Percentiles rank a stretch among this genome's conserved stretches.
Evolutionary conservation across 1,140 invertebrate genomes (phyloP).

Genomic region (Sipha flava): DNA sequence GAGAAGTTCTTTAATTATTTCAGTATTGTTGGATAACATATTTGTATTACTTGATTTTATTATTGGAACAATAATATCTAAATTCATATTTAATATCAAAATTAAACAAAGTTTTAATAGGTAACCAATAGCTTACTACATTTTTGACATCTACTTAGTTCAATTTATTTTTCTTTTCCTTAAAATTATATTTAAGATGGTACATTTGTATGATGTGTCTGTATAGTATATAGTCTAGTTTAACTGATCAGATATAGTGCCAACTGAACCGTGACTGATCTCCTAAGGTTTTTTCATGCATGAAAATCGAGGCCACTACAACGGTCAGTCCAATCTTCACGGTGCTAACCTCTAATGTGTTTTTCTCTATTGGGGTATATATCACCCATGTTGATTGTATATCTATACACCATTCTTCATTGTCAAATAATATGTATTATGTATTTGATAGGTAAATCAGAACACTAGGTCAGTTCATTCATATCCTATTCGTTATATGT

Average conservation of each 20-base stretch:
- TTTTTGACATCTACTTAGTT: not conserved
- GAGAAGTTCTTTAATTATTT: too few species aligned
- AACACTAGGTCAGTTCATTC: constrained; percentile 5
- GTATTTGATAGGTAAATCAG: not conserved
- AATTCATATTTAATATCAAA: too few species aligned
- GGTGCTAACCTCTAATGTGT: constrained; percentile 17
- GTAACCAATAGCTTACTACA: too few species aligned
- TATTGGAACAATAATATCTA: too few species aligned
- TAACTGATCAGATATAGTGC: constrained; percentile 18
- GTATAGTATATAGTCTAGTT: not conserved
- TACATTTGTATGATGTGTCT: not conserved
- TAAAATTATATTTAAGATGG: not conserved
- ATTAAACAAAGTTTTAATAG: too few species aligned
- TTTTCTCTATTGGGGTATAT: not conserved
- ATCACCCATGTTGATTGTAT: not conserved
- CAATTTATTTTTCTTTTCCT: not conserved
- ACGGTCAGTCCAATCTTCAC: constrained; percentile 17
- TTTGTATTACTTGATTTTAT: too few species aligned
- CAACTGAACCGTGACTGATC: constrained; percentile 1
- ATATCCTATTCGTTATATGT: not conserved
- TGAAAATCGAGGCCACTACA: constrained; percentile 26
- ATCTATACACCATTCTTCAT: not conserved
- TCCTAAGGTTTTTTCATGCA: not conserved
- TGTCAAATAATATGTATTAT: not conserved
- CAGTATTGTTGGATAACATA: too few species aligned